These are phyloP conservation scores for Hypotaenidia okinawae DNA, from an alignment of 2,797 vertebrate genomes.

Conservation along the genomic window DNA sequence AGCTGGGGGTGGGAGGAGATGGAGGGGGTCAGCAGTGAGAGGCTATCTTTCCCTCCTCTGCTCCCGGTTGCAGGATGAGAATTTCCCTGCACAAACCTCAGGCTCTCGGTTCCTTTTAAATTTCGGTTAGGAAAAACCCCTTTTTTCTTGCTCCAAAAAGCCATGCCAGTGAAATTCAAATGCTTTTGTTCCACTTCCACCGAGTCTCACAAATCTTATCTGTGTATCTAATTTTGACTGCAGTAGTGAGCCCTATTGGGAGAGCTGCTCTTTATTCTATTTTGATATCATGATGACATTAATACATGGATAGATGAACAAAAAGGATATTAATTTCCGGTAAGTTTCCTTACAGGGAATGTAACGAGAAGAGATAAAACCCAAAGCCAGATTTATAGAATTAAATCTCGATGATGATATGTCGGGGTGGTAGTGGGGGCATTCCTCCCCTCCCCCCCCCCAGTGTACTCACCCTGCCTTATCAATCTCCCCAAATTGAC, in stretches of 20 bases:
- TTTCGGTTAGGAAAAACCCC: neutral
- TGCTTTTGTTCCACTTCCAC: neutral
- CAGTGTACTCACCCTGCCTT: neutral
- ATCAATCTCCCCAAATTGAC: accelerated
- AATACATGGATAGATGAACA: neutral
- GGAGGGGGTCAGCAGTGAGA: neutral
- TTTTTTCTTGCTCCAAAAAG: neutral
- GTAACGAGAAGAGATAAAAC: neutral
- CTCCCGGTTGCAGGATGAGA: neutral
- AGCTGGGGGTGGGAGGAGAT: neutral
- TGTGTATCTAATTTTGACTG: neutral
- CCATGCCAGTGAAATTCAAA: neutral
- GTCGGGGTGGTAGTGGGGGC: neutral
- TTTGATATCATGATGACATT: constrained; percentile 16
- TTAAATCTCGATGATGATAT: neutral
- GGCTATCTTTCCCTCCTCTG: neutral
- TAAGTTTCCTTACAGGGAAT: neutral
- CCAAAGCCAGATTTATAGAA: neutral
- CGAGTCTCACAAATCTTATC: neutral
- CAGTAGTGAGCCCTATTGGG: neutral
- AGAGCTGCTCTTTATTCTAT: neutral
- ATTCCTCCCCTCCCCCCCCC: too few relatives aligned
- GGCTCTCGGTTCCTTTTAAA: neutral
- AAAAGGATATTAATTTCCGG: constrained; percentile 31
- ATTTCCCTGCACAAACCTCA: neutral